These are phyloP conservation scores for Leucosticte australis DNA, from an alignment of 2,113 vertebrate species.

Conservation along the genomic window DNA sequence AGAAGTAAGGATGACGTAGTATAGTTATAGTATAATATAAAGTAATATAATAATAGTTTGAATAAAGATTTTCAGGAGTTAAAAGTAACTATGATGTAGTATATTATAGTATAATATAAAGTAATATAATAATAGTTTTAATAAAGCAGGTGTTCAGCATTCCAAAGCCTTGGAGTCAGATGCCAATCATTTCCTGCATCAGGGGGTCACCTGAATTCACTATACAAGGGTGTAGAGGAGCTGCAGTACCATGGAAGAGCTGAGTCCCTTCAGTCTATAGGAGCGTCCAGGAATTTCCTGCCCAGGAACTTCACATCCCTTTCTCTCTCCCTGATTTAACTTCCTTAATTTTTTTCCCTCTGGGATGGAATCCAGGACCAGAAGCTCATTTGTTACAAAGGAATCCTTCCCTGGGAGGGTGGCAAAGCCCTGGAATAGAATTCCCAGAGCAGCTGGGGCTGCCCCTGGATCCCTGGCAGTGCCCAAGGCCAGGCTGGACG, in stretches of 20 bases:
- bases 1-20: too few relatives aligned
- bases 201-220: too few relatives aligned
- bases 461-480: neutral
- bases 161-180: too few relatives aligned
- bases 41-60: too few relatives aligned
- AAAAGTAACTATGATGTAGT: too few relatives aligned
- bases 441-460: neutral
- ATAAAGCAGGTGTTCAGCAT: too few relatives aligned
- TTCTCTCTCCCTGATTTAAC: neutral
- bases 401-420: fast-evolving
- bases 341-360: neutral
- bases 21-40: too few relatives aligned
- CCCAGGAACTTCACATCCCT: neutral
- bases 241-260: neutral
- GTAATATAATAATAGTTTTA: too few relatives aligned
- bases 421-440: neutral
- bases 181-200: too few relatives aligned
- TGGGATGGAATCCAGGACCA: neutral
- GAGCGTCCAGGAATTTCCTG: neutral
- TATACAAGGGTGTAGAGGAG: neutral
- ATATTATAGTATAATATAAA: too few relatives aligned
- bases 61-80: too few relatives aligned
- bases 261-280: neutral
- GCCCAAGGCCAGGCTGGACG: fast-evolving
- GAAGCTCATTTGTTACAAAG: neutral